phyloP scores from a whole-genome alignment of 2,888 invertebrate genomes.

The Lathronympha strigana region DNA sequence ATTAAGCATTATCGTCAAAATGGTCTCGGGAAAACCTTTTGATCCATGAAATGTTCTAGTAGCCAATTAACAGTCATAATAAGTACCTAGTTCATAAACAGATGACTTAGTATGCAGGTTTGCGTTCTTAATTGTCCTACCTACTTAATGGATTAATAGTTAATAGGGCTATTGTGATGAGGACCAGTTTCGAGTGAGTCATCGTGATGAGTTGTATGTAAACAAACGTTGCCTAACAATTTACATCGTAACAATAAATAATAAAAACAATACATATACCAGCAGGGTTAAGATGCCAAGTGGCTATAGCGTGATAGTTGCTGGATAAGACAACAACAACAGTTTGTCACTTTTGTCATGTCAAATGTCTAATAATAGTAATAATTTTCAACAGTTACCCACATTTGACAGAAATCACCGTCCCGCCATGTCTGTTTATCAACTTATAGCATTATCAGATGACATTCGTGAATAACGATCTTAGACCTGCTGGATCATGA shows the following conservation, averaged over 20 bases:
- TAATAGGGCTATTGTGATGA: slow-evolving; percentile 24
- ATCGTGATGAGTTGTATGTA: slow-evolving; percentile 6
- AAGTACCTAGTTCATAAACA: slow-evolving; percentile 2
- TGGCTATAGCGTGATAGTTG: no score
- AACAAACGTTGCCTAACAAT: slow-evolving; percentile 21
- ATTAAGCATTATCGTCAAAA: background rate
- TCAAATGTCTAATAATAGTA: no score
- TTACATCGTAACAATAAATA: background rate
- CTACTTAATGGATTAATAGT: slow-evolving; percentile 6
- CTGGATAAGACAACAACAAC: no score
- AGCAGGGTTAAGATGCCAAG: no score
- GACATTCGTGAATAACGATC: no score
- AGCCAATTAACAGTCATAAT: background rate
- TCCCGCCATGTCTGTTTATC: no score
- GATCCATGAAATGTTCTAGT: background rate
- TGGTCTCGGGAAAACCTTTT: background rate
- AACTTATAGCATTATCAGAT: no score
- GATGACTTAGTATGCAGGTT: background rate
- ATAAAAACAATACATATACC: no score
- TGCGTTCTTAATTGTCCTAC: background rate
- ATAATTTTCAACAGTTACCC: no score
- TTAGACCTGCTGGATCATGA: no score
- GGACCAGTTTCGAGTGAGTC: slow-evolving; percentile 7
- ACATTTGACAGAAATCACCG: no score
- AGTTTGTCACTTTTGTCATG: no score